Conservation (phyloP, 2,888 invertebrate species). For the Helicoverpa assulta region DNA sequence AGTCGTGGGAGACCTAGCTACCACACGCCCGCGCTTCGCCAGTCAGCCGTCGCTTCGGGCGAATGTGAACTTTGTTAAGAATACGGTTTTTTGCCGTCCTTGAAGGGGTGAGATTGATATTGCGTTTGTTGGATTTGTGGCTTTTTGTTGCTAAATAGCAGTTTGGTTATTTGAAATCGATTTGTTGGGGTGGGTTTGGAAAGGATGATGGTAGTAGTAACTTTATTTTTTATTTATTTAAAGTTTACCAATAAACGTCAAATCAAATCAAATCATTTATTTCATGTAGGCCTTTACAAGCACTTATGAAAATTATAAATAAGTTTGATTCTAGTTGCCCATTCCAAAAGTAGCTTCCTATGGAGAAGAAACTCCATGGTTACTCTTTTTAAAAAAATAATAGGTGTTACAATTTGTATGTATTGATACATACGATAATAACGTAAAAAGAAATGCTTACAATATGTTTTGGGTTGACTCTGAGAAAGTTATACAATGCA, state of each 20-base stretch:
- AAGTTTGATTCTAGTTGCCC: no score
- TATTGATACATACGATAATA: no score
- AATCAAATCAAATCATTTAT: not conserved
- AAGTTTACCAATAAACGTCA: not conserved
- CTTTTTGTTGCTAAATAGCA: constrained; percentile 1
- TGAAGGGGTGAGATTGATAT: not conserved
- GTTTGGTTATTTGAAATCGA: not conserved
- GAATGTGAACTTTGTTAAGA: not conserved
- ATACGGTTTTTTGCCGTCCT: constrained; percentile 5
- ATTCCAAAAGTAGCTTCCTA: no score
- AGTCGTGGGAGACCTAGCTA: constrained; percentile 44
- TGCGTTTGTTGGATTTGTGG: constrained; percentile 10
- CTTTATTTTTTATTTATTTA: not conserved
- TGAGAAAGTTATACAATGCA: no score
- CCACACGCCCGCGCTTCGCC: constrained; percentile 13
- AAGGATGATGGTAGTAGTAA: not conserved
- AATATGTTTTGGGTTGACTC: no score
- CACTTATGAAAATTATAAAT: no score
- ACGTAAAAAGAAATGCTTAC: no score
- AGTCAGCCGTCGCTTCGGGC: constrained; percentile 40
- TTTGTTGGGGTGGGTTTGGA: not conserved
- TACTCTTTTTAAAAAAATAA: no score
- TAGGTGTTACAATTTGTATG: no score
- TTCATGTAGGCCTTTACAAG: no score
- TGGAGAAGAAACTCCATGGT: no score